Conservation (phyloP, 2,888 invertebrate species). For the Eurois occulta region DNA sequence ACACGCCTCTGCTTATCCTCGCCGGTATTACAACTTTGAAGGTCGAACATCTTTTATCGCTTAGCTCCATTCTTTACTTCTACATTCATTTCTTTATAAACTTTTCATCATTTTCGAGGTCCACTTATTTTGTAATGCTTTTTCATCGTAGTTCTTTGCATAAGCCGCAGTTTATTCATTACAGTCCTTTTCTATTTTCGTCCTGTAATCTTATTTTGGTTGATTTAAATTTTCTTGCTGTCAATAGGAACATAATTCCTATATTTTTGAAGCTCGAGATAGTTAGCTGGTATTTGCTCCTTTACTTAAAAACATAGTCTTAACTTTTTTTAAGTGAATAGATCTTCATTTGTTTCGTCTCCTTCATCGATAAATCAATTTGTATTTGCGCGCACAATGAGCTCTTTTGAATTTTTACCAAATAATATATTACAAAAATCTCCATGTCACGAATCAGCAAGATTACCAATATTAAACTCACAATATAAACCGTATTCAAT, state of each 20-base stretch:
- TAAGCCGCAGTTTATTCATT: conserved; percentile 24
- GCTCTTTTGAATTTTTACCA: neutral
- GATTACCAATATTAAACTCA: neutral
- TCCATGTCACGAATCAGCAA: neutral
- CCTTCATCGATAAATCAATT: neutral
- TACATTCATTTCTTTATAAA: no score
- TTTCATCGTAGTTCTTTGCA: neutral
- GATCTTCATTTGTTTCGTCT: neutral
- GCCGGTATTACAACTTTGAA: conserved; percentile 9
- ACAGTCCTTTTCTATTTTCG: neutral
- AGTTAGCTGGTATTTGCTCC: neutral
- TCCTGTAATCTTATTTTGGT: conserved; percentile 5
- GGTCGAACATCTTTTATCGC: neutral
- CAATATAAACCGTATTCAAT: neutral
- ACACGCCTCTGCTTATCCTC: neutral
- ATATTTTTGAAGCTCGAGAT: neutral
- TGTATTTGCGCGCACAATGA: neutral
- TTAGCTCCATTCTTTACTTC: neutral
- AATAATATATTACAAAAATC: neutral
- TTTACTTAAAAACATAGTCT: neutral
- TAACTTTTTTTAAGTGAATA: neutral
- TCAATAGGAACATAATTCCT: conserved; percentile 2
- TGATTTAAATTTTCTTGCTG: conserved; percentile 17
- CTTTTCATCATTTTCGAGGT: neutral
- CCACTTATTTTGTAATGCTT: neutral